Conservation (phyloP, 2,888 invertebrate genomes). For the Agrotis exclamationis region DNA sequence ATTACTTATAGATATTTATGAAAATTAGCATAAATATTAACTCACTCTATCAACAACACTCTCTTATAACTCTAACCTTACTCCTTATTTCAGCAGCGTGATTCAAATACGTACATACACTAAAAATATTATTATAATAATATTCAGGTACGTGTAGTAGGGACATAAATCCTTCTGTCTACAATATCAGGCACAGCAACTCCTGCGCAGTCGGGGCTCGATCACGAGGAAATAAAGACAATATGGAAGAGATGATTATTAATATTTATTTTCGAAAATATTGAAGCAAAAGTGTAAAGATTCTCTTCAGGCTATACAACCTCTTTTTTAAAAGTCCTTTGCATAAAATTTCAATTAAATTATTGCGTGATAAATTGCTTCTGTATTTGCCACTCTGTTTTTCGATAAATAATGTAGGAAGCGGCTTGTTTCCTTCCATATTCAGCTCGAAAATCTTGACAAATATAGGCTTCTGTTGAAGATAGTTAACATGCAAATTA, state of each 20-base stretch:
- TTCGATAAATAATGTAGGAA: conserved; percentile 9
- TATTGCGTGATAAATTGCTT: neutral
- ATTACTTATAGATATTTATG: neutral
- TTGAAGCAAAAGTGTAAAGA: conserved; percentile 21
- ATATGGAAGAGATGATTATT: conserved; percentile 62
- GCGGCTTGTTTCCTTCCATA: conserved; percentile 8
- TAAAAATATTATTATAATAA: conserved; percentile 70
- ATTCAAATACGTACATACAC: conserved; percentile 48
- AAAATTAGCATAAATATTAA: too few relatives aligned
- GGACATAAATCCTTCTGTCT: conserved; percentile 73
- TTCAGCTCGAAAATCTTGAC: neutral
- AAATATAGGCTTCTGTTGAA: neutral
- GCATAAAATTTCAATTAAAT: conserved; percentile 18
- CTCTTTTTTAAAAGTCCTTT: conserved; percentile 1
- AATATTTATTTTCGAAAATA: conserved; percentile 48
- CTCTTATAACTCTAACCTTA: too few relatives aligned
- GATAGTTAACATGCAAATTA: neutral
- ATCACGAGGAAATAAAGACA: conserved; percentile 64
- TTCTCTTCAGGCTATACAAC: conserved; percentile 15
- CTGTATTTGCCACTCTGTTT: conserved; percentile 10
- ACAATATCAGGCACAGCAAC: conserved; percentile 72
- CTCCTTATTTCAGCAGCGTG: too few relatives aligned
- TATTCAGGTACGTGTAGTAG: conserved; percentile 70
- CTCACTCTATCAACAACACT: too few relatives aligned
- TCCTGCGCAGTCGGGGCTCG: conserved; percentile 74